phyloP scores from a whole-genome alignment of 2,797 vertebrate species.

The Labroides dimidiatus region DNA sequence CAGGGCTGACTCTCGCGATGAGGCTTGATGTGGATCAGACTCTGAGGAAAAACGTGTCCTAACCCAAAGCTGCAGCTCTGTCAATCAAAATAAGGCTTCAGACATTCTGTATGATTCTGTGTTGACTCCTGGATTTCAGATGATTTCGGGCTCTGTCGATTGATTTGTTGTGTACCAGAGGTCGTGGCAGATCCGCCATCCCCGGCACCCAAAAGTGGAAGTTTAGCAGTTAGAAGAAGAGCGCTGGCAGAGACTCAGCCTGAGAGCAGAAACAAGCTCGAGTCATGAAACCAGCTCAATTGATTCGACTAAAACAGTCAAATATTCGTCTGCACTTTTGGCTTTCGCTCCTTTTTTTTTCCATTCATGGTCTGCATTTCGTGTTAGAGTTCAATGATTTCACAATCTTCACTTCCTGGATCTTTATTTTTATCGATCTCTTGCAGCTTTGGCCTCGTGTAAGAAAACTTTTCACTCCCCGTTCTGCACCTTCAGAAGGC shows the following conservation, averaged over 20 bases:
- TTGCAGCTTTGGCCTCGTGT: background rate
- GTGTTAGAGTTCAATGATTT: background rate
- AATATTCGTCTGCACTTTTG: background rate
- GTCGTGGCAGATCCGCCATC: background rate
- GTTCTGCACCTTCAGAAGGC: constrained; percentile 11
- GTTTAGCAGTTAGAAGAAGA: background rate
- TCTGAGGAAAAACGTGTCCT: no score
- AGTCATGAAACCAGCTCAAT: background rate
- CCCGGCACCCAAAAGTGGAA: background rate
- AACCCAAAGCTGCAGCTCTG: background rate
- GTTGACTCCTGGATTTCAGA: background rate
- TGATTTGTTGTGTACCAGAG: background rate
- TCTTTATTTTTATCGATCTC: background rate
- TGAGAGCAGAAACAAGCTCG: constrained; percentile 8
- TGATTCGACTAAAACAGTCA: background rate
- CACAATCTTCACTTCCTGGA: background rate
- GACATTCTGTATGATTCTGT: background rate
- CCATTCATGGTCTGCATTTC: background rate
- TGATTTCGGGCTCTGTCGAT: background rate
- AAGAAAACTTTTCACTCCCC: background rate
- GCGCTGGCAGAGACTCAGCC: background rate
- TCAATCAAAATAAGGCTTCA: background rate
- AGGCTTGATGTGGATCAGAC: no score
- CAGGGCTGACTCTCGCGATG: no score
- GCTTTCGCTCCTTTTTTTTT: background rate